Conservation (phyloP, 2,888 invertebrate genomes). For the Diloba caeruleocephala region DNA sequence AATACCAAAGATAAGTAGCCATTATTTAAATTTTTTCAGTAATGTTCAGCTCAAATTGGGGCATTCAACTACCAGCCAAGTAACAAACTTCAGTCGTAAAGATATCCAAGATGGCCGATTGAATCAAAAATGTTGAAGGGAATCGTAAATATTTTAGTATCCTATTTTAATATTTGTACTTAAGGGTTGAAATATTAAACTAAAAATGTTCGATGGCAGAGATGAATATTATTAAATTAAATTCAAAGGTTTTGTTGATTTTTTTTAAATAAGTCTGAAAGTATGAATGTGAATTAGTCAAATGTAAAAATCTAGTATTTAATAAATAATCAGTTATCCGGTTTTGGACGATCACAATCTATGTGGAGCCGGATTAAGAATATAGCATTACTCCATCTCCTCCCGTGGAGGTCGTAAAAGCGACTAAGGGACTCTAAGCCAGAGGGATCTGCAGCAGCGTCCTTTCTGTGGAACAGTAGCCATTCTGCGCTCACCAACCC, state of each 20-base stretch:
- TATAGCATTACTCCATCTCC: too few relatives aligned
- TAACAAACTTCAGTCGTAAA: conserved; percentile 49
- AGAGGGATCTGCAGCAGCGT: too few relatives aligned
- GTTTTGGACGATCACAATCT: conserved; percentile 1
- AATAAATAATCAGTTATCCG: too few relatives aligned
- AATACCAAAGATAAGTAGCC: conserved; percentile 42
- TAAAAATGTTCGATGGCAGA: conserved; percentile 38
- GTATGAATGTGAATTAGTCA: too few relatives aligned
- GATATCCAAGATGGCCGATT: conserved; percentile 49
- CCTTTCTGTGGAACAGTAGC: too few relatives aligned
- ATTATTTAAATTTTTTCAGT: conserved; percentile 52
- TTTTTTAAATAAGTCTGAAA: conserved; percentile 13
- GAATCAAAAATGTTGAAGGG: conserved; percentile 50
- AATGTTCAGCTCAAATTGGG: conserved; percentile 45
- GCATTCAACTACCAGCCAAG: conserved; percentile 48
- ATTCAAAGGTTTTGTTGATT: conserved; percentile 16
- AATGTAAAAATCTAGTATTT: too few relatives aligned
- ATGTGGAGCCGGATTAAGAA: not conserved
- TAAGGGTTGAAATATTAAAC: conserved; percentile 30
- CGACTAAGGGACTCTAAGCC: too few relatives aligned
- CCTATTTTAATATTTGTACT: conserved; percentile 33
- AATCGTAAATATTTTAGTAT: conserved; percentile 45
- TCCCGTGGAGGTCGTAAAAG: too few relatives aligned
- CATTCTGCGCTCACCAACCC: too few relatives aligned
- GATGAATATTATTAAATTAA: conserved; percentile 29